Conservation (phyloP, 2,888 invertebrate genomes). For the Lasioglossum oenotherae region DNA sequence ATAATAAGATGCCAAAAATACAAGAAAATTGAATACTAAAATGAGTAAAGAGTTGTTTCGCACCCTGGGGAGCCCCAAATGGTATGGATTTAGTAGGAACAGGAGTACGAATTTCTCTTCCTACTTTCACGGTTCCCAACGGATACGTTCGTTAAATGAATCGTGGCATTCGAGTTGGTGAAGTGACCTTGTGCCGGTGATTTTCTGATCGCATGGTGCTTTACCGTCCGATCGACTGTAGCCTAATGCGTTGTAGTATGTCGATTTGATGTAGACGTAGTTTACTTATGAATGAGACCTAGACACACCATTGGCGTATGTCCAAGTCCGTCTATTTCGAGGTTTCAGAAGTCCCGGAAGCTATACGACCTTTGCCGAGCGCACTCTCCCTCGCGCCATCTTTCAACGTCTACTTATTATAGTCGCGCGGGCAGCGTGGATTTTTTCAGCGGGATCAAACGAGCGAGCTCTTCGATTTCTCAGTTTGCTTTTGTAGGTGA, state of each 20-base stretch:
- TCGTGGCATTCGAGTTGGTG: neutral
- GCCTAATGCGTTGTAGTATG: neutral
- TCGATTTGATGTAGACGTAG: neutral
- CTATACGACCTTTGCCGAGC: constrained; percentile 16
- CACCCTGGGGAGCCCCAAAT: neutral
- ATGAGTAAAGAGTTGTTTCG: neutral
- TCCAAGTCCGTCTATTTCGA: constrained; percentile 42
- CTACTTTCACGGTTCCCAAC: neutral
- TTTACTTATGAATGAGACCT: constrained; percentile 37
- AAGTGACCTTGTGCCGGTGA: neutral
- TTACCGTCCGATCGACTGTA: neutral
- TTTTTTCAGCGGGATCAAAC: constrained; percentile 39
- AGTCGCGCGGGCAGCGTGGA: constrained; percentile 22
- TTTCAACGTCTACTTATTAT: constrained; percentile 24
- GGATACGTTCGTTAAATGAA: neutral
- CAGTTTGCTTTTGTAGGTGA: neutral
- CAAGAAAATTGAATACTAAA: neutral
- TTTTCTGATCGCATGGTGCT: constrained; percentile 2
- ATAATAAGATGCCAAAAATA: neutral
- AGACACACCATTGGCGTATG: constrained; percentile 14
- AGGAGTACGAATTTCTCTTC: neutral
- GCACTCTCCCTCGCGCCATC: neutral
- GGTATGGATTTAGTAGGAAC: neutral
- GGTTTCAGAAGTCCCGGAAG: constrained; percentile 22
- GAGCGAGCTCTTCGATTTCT: constrained; percentile 16